Conservation (phyloP, 2,888 invertebrate species). For the Junonia oenone region DNA sequence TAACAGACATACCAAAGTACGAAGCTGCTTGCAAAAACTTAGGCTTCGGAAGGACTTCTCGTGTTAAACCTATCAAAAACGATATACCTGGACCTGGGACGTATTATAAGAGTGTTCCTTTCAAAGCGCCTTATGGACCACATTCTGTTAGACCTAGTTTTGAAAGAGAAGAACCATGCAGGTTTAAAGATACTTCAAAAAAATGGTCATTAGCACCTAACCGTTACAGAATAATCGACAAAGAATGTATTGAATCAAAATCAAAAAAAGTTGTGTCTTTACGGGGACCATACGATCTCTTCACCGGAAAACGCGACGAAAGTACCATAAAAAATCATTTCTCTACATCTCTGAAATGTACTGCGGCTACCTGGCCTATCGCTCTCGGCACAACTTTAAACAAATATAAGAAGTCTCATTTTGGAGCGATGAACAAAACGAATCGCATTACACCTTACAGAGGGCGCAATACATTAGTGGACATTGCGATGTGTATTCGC, state of each 20-base stretch:
- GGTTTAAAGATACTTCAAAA: conserved; percentile 48
- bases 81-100: conserved; percentile 55
- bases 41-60: conserved; percentile 53
- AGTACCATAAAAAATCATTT: conserved; percentile 77
- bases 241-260: conserved; percentile 53
- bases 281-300: conserved; percentile 64
- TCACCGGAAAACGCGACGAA: conserved; percentile 71
- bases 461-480: conserved; percentile 66
- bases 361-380: conserved; percentile 59
- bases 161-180: conserved; percentile 56
- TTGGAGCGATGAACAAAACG: conserved; percentile 64
- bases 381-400: conserved; percentile 51
- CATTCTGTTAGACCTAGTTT: conserved; percentile 55
- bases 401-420: conserved; percentile 48
- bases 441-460: conserved; percentile 51
- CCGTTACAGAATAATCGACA: conserved; percentile 59
- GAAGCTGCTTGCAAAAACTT: conserved; percentile 52
- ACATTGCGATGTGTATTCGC: conserved; percentile 67
- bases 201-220: conserved; percentile 61
- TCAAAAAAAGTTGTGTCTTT: conserved; percentile 56
- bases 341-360: conserved; percentile 43
- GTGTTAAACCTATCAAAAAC: conserved; percentile 36
- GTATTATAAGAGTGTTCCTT: conserved; percentile 51
- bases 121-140: conserved; percentile 52
- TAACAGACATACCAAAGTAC: conserved; percentile 37